Evolutionary conservation across 2,888 invertebrate species (phyloP).

Genomic region (Eulithis prunata): DNA sequence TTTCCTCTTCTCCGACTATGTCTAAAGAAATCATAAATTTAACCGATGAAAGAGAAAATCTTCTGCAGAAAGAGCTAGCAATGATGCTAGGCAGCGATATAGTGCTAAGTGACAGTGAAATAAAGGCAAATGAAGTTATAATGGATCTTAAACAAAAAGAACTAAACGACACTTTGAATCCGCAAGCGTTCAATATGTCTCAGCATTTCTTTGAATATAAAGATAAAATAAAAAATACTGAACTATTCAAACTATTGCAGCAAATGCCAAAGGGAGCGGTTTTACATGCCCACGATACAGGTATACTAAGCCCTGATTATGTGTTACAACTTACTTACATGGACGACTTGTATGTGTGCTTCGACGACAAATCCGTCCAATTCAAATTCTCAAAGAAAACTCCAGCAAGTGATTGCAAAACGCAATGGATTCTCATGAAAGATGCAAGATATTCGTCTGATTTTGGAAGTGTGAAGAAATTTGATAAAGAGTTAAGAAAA

Average conservation of each 20-base stretch:
- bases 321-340: conserved; percentile 86
- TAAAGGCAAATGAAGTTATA: conserved; percentile 82
- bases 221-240: conserved; percentile 82
- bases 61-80: conserved; percentile 77
- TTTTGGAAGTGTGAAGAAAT: conserved; percentile 68
- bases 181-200: conserved; percentile 84
- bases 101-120: conserved; percentile 77
- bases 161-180: conserved; percentile 73
- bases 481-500: conserved; percentile 81
- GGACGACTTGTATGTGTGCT: conserved; percentile 84
- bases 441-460: conserved; percentile 72
- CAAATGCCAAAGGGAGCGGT: conserved; percentile 90
- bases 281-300: conserved; percentile 88
- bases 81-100: conserved; percentile 82
- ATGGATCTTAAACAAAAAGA: conserved; percentile 84
- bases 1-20: conserved; percentile 26
- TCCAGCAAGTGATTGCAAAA: conserved; percentile 54
- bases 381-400: conserved; percentile 61
- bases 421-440: conserved; percentile 78
- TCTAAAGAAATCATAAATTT: conserved; percentile 43
- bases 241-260: conserved; percentile 86
- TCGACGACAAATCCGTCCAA: conserved; percentile 51
- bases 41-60: conserved; percentile 61
- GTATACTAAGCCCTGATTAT: conserved; percentile 85
- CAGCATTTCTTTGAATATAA: conserved; percentile 88